Base-by-base conservation (phyloP, 1,140 invertebrate genomes). In the Eulimnadia texana region DNA sequence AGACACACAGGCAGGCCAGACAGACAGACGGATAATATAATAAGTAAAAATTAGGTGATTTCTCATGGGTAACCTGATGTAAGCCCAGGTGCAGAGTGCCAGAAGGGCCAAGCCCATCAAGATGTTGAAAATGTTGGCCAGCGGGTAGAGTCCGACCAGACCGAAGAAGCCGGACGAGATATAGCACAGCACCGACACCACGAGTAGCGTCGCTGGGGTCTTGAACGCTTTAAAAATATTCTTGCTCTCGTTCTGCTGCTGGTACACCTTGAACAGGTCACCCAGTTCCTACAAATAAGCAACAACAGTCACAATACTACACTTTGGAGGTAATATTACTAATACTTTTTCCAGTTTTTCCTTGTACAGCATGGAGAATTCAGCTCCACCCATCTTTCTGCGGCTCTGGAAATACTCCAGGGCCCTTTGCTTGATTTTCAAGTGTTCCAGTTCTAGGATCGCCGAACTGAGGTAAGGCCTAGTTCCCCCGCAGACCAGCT, bases 181-280 rank as follows among this genome's bases (percentile, higher is more conserved):
- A 72, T 97, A 97, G 74, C 84, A 86, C 50, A 85, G 75, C 55
- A 93, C 79, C 62, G 90, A 86, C 63, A 93, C 76, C 16, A 84
- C 84, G 70, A 94, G 91, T 70, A 93, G 84, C 16, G 94, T 92
- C 6, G 91, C 92, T 3, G 93, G 92, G 22, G 93, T 97, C 66
- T 91, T 80, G 6, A 90, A 90, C 58, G 92, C 90, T 75, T 93
- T 95, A 73, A 97, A 97, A 63, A 97, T 91, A 74, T 97, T 98
- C 79, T 98, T 98, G 69, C 88, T 88, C 72, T 97, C 93, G 76
- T 98, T 98, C 76, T 95, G 89, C 47, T 85, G 82, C 68, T 82
- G 82, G 71, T 91, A 97, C 70, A 89, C 88, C 20, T 75, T 70
- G 72, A 84, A 96, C 56, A 84, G 76, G 47, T 93, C 88, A 61